phyloP scores from a whole-genome alignment of 2,888 invertebrate genomes.

The Clostera curtula region DNA sequence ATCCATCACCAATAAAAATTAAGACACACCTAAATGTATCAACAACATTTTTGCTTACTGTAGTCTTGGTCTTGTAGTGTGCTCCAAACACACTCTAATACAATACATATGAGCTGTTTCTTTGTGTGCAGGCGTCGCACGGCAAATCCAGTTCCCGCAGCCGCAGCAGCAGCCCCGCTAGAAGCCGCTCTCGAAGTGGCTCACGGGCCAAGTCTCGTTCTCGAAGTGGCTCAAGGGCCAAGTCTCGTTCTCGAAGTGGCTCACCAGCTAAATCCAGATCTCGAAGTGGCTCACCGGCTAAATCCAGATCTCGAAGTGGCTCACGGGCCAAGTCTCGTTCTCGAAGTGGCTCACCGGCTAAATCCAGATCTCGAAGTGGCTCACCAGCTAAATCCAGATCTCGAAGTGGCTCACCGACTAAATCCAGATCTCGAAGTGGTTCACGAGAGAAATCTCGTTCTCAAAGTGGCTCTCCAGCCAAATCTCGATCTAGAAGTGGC shows the following conservation, averaged over 20 bases:
- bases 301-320: slow-evolving; percentile 5
- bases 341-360: slow-evolving; percentile 11
- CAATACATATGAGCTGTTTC: too few relatives aligned
- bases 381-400: slow-evolving; percentile 9
- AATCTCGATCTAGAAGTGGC: slow-evolving; percentile 9
- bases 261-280: slow-evolving; percentile 9
- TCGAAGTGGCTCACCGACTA: slow-evolving; percentile 5
- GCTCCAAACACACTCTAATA: too few relatives aligned
- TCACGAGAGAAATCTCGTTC: slow-evolving; percentile 13
- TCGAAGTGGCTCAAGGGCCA: slow-evolving; percentile 21
- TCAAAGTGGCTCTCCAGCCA: slow-evolving; percentile 12
- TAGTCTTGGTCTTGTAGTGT: neutral
- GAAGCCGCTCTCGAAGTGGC: slow-evolving; percentile 20
- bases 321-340: slow-evolving; percentile 13
- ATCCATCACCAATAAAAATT: neutral
- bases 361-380: slow-evolving; percentile 14
- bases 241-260: slow-evolving; percentile 13
- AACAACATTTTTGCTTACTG: too few relatives aligned
- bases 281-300: slow-evolving; percentile 5
- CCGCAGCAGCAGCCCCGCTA: too few relatives aligned
- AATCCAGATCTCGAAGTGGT: slow-evolving; percentile 5
- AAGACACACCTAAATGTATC: too few relatives aligned
- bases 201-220: slow-evolving; percentile 23
- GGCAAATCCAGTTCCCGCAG: slow-evolving; percentile 7
- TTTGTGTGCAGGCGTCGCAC: too few relatives aligned